These are phyloP conservation scores for Rhinichthys osculus DNA, from an alignment of 2,797 vertebrate species.

Conservation along the genomic window DNA sequence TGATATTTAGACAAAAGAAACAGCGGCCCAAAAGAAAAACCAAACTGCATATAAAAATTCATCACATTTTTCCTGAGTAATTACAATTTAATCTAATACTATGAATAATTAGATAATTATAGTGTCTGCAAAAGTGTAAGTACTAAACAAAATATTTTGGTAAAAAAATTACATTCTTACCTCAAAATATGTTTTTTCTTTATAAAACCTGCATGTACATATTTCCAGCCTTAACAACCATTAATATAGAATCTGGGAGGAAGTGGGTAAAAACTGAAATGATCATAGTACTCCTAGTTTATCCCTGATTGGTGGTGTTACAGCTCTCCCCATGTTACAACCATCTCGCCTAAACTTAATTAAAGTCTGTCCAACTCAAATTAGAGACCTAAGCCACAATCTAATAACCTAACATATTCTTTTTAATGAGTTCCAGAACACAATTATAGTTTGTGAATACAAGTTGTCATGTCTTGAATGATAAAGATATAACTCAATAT, in stretches of 20 bases:
- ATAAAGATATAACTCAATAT: neutral
- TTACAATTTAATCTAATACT: no score
- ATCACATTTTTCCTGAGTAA: no score
- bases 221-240: neutral
- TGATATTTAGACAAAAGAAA: no score
- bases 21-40: no score
- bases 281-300: neutral
- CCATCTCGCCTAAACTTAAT: neutral
- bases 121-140: no score
- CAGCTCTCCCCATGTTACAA: neutral
- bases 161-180: neutral
- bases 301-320: neutral
- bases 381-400: neutral
- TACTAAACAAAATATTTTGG: no score
- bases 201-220: no score
- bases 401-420: neutral
- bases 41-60: no score
- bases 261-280: neutral
- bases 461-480: neutral
- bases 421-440: neutral
- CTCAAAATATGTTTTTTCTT: neutral
- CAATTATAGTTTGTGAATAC: conserved; percentile 13
- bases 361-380: neutral
- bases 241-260: neutral
- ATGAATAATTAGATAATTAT: no score